phyloP scores from a whole-genome alignment of 2,888 invertebrate genomes.

The Diarsia mendica region DNA sequence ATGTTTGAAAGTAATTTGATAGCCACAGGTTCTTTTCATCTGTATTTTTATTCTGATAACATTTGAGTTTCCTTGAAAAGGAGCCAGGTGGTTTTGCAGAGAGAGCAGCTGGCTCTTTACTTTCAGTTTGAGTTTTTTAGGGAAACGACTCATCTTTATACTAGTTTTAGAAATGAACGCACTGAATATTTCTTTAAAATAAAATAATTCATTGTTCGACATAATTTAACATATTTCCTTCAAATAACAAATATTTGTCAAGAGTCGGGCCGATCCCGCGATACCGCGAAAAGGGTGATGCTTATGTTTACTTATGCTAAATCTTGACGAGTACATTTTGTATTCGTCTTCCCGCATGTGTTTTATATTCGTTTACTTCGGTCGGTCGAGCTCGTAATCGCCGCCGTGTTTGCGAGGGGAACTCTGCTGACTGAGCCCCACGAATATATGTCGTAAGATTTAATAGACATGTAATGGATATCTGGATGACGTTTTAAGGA shows the following conservation, averaged over 20 bases:
- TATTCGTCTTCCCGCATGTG: constrained; percentile 90
- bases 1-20: constrained; percentile 63
- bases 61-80: constrained; percentile 31
- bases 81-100: constrained; percentile 16
- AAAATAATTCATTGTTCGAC: not conserved
- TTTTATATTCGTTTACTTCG: constrained; percentile 90
- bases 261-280: constrained; percentile 51
- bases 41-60: constrained; percentile 41
- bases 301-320: constrained; percentile 89
- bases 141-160: not conserved
- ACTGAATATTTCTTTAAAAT: constrained; percentile 1
- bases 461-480: constrained; percentile 91
- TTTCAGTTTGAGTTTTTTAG: not conserved
- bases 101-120: not conserved
- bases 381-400: constrained; percentile 89
- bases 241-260: constrained; percentile 67
- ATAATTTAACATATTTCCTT: constrained; percentile 32
- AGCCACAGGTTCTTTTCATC: constrained; percentile 45
- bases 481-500: constrained; percentile 91
- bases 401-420: constrained; percentile 89
- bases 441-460: constrained; percentile 91
- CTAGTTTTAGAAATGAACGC: not conserved
- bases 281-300: constrained; percentile 77
- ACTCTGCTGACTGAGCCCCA: constrained; percentile 88
- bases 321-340: constrained; percentile 88